These are phyloP conservation scores for Astreopora myriophthalma DNA, from an alignment of 64 coral and sea anemone species.

Conservation along the genomic window DNA sequence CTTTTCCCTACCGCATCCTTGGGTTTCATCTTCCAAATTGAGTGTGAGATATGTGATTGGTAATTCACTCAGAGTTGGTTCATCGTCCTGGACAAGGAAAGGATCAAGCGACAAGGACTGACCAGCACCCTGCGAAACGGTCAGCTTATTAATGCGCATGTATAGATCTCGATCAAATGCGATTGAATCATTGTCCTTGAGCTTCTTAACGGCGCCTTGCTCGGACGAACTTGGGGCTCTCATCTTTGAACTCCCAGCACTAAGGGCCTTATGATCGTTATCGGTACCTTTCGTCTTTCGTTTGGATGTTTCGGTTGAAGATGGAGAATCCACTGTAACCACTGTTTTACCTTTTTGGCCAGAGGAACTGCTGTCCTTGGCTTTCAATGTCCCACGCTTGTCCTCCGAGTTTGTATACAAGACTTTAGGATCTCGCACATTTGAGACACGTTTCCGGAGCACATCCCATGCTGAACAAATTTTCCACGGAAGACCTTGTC, in stretches of 20 bases:
- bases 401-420: not conserved
- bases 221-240: not conserved
- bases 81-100: not conserved
- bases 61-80: not conserved
- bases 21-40: not conserved
- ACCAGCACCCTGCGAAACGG: not conserved
- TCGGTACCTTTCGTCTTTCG: not conserved
- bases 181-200: not conserved
- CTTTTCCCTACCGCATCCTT: not conserved
- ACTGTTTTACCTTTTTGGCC: not conserved
- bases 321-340: not conserved
- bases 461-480: not conserved
- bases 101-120: not conserved
- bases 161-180: conserved; percentile 18
- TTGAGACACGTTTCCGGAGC: not conserved
- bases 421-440: not conserved
- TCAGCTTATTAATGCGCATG: conserved; percentile 3
- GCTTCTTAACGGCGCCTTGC: not conserved
- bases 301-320: not conserved
- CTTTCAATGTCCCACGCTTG: not conserved
- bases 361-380: not conserved
- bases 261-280: not conserved
- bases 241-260: not conserved
- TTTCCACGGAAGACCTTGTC: not conserved
- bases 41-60: not conserved